Percentiles rank a stretch among this genome's conserved stretches.
phyloP scores from a whole-genome alignment of 2,113 vertebrate genomes.

The Columbina picui region DNA sequence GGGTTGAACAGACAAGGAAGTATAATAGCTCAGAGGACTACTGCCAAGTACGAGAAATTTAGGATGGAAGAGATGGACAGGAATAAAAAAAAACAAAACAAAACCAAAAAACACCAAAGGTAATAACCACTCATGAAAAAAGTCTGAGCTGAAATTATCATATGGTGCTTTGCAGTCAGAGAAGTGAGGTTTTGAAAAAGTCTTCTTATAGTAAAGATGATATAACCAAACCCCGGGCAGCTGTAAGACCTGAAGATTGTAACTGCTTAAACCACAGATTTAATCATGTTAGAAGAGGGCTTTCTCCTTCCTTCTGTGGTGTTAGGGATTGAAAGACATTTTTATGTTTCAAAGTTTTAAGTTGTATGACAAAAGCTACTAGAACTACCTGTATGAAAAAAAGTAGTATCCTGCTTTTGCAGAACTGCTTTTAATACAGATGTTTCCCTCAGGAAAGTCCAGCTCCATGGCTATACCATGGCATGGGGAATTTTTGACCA shows the following conservation, averaged over 20 bases:
- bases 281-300: neutral
- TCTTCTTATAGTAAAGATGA: neutral
- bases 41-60: neutral
- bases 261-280: neutral
- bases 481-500: neutral
- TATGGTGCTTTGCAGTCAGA: neutral
- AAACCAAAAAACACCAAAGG: fast-evolving
- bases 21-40: neutral
- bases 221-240: neutral
- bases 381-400: neutral
- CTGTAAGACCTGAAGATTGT: neutral
- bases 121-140: neutral
- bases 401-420: neutral
- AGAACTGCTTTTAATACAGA: neutral
- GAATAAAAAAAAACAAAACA: neutral
- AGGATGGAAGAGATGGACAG: neutral
- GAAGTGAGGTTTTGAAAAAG: neutral
- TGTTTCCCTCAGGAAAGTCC: neutral
- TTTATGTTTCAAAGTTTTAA: neutral
- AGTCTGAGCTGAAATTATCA: neutral
- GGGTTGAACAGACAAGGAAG: neutral
- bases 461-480: neutral
- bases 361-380: neutral
- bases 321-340: neutral
- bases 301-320: neutral